These are phyloP conservation scores for Eulemur albifrons DNA, from an alignment of 2,797 vertebrate genomes.

Conservation along the genomic window DNA sequence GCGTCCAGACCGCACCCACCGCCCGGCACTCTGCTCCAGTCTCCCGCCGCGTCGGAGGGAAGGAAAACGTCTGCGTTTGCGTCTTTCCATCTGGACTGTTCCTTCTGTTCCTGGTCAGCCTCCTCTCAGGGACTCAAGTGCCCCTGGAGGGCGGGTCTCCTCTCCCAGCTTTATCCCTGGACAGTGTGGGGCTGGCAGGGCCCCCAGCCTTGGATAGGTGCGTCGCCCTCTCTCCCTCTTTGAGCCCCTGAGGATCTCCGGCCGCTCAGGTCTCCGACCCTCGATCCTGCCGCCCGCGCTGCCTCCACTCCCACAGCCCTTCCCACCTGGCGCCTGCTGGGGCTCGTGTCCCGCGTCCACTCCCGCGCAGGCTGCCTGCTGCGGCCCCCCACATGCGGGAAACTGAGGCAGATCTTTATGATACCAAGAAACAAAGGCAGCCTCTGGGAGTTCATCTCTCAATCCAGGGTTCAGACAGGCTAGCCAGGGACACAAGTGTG, in stretches of 20 bases:
- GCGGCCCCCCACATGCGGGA: rapidly evolving
- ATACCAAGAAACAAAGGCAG: rapidly evolving
- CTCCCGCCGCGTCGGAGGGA: background rate
- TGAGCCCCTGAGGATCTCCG: background rate
- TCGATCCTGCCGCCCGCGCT: background rate
- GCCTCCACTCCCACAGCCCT: background rate
- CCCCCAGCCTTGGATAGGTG: too few relatives aligned
- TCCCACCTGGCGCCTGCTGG: background rate
- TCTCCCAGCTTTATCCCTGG: background rate
- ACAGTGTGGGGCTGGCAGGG: background rate
- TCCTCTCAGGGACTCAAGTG: background rate
- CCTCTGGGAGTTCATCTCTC: rapidly evolving
- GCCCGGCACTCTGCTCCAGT: too few relatives aligned
- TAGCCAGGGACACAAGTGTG: rapidly evolving
- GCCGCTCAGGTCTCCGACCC: background rate
- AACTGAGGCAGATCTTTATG: rapidly evolving
- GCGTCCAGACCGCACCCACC: background rate
- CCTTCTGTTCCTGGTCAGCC: too few relatives aligned
- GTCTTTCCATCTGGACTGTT: background rate
- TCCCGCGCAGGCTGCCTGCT: rapidly evolving
- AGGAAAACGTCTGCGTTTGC: background rate
- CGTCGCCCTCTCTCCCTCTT: background rate
- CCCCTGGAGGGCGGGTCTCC: rapidly evolving
- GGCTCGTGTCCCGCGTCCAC: rapidly evolving
- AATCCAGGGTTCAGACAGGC: too few relatives aligned